phyloP scores from a whole-genome alignment of 2,797 vertebrate genomes.

The Crocidura indochinensis region DNA sequence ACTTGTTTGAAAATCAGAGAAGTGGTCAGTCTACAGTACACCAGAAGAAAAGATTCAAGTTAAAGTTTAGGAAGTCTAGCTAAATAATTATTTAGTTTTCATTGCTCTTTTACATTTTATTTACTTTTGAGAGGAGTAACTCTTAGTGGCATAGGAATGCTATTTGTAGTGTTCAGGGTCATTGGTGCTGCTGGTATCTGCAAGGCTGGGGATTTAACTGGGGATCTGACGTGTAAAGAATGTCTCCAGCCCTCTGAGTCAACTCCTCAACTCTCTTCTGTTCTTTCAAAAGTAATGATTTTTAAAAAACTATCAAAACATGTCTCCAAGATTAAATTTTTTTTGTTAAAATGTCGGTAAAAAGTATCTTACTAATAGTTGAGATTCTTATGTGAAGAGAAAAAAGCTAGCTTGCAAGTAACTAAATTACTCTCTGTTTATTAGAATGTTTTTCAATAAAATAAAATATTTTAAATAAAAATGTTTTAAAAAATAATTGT shows the following conservation, averaged over 20 bases:
- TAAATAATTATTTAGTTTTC: background rate
- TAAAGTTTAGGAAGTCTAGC: background rate
- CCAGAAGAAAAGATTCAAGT: slow-evolving; percentile 23
- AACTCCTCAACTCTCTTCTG: background rate
- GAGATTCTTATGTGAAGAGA: background rate
- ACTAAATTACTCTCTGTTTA: background rate
- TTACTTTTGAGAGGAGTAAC: too few relatives aligned
- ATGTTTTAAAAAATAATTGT: slow-evolving; percentile 41
- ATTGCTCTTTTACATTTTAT: slow-evolving; percentile 17
- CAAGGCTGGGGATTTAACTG: too few relatives aligned
- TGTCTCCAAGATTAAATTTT: slow-evolving; percentile 18
- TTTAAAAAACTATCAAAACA: slow-evolving; percentile 16
- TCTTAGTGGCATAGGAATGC: too few relatives aligned
- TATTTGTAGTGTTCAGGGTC: too few relatives aligned
- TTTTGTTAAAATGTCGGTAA: slow-evolving; percentile 57
- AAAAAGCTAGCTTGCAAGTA: background rate
- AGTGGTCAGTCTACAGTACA: background rate
- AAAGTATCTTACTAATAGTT: slow-evolving; percentile 14
- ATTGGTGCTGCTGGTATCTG: too few relatives aligned
- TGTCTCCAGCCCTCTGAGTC: too few relatives aligned
- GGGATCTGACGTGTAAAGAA: too few relatives aligned
- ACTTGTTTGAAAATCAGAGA: slow-evolving; percentile 13
- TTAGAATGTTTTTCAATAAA: background rate
- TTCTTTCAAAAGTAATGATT: slow-evolving; percentile 45
- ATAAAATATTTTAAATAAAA: background rate